A percentile compares a stretch with the other conserved stretches of the same genome.
Evolutionary conservation across 2,888 invertebrate species (phyloP).

Genomic region (Tryphoninae sp.): DNA sequence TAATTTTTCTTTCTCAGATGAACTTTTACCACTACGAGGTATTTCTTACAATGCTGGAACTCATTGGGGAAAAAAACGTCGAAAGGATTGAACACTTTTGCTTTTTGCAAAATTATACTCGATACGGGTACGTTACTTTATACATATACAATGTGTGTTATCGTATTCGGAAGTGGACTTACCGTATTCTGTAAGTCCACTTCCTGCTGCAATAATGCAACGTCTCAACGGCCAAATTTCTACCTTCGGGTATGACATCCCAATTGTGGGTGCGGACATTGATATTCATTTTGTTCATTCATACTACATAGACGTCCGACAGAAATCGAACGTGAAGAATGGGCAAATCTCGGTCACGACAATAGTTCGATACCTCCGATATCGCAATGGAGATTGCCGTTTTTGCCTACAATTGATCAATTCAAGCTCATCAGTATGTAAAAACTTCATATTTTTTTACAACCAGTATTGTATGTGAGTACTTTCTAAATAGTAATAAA

Average conservation of each 20-base stretch:
- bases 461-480: not conserved
- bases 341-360: constrained; percentile 80
- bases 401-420: constrained; percentile 78
- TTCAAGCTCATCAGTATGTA: constrained; percentile 80
- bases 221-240: no score
- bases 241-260: no score
- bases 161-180: no score
- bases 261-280: no score
- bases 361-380: constrained; percentile 81
- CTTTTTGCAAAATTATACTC: constrained; percentile 75
- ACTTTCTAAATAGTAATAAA: no score
- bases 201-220: no score
- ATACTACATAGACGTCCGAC: constrained; percentile 77
- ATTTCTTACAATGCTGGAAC: constrained; percentile 81
- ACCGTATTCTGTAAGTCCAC: no score
- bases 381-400: constrained; percentile 82
- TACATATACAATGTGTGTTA: not conserved
- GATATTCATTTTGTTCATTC: not conserved
- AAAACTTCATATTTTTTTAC: constrained; percentile 20
- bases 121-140: constrained; percentile 67
- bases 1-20: constrained; percentile 73
- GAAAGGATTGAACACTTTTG: constrained; percentile 71
- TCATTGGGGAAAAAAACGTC: constrained; percentile 72
- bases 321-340: constrained; percentile 81
- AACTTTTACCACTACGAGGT: constrained; percentile 83